Evolutionary conservation across 2,888 invertebrate genomes (phyloP).

Genomic region (Clitarchus hookeri): DNA sequence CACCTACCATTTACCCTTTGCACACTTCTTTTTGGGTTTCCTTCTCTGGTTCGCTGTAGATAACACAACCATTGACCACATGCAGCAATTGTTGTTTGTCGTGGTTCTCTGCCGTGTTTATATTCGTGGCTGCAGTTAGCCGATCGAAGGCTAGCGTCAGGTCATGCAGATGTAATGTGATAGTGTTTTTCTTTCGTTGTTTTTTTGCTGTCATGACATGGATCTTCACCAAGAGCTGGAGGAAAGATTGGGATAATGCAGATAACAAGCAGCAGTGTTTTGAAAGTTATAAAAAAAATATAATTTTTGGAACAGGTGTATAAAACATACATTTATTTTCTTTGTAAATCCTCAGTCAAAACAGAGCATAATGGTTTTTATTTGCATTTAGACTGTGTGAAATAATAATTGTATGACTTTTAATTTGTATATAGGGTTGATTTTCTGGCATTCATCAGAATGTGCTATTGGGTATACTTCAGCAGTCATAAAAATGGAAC

Average conservation of each 20-base stretch:
- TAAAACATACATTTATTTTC: neutral
- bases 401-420: too few species aligned
- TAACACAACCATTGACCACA: conserved; percentile 10
- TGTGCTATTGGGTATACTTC: too few species aligned
- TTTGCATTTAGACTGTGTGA: too few species aligned
- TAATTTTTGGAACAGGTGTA: neutral
- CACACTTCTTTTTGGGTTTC: neutral
- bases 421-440: too few species aligned
- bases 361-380: neutral
- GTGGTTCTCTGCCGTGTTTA: neutral
- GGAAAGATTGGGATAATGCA: neutral
- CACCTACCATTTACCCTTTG: neutral
- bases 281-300: neutral
- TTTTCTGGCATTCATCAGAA: too few species aligned
- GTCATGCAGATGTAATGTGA: neutral
- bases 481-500: too few species aligned
- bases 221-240: conserved; percentile 10
- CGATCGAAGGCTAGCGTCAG: neutral
- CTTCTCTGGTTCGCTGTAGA: conserved; percentile 12
- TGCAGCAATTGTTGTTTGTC: neutral
- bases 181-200: neutral
- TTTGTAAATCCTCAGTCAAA: neutral
- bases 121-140: neutral
- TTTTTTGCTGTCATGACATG: neutral
- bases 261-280: neutral